phyloP scores from a whole-genome alignment of 2,888 invertebrate species.

The Polylopha cassiicola region DNA sequence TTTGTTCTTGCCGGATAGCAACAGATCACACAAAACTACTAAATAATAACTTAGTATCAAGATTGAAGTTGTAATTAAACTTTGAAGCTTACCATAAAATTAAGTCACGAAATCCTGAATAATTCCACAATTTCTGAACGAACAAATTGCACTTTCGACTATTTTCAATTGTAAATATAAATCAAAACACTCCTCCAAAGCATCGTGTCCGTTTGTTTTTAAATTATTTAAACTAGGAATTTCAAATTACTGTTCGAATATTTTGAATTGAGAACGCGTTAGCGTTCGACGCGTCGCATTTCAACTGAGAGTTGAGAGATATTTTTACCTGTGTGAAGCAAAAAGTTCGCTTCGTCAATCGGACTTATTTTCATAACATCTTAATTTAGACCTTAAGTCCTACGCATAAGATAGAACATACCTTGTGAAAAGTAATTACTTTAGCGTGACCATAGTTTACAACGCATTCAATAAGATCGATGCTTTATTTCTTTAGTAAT shows the following conservation, averaged over 20 bases:
- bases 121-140: conserved; percentile 33
- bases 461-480: conserved; percentile 25
- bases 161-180: conserved; percentile 3
- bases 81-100: conserved; percentile 44
- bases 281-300: conserved; percentile 49
- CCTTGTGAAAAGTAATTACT: conserved; percentile 37
- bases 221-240: conserved; percentile 8
- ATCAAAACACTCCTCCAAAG: conserved; percentile 1
- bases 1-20: conserved; percentile 12
- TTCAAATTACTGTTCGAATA: conserved; percentile 5
- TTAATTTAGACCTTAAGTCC: conserved; percentile 25
- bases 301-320: conserved; percentile 62
- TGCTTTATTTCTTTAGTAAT: neutral
- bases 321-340: conserved; percentile 73
- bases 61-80: conserved; percentile 6
- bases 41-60: conserved; percentile 7
- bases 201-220: no score
- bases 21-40: conserved; percentile 1
- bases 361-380: conserved; percentile 31
- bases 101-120: conserved; percentile 49
- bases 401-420: conserved; percentile 22
- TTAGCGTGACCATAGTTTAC: conserved; percentile 45
- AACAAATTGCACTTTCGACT: no score
- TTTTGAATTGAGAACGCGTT: conserved; percentile 33
- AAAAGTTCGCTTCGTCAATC: conserved; percentile 44